Conservation (phyloP, 2,888 invertebrate species). For the Eupithecia centaureata region DNA sequence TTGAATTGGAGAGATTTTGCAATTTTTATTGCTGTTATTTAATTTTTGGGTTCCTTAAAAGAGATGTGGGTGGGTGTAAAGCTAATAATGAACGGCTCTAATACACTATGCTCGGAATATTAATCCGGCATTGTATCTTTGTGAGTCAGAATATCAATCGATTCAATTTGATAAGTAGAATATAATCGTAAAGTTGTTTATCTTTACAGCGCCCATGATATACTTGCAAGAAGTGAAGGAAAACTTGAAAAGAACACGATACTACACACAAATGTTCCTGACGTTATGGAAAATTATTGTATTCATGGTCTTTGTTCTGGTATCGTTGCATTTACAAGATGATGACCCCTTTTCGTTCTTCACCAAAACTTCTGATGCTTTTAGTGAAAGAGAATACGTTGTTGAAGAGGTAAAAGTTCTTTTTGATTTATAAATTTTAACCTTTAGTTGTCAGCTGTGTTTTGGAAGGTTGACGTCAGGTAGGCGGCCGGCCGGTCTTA, state of each 20-base stretch:
- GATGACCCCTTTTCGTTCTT: constrained; percentile 79
- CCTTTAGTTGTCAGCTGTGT: no score
- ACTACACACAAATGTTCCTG: constrained; percentile 89
- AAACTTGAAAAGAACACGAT: constrained; percentile 86
- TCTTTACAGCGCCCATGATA: constrained; percentile 61
- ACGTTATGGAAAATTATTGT: constrained; percentile 90
- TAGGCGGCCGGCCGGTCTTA: no score
- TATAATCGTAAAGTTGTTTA: constrained; percentile 18
- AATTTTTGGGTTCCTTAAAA: no score
- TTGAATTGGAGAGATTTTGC: no score
- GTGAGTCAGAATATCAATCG: constrained; percentile 3
- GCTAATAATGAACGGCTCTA: no score
- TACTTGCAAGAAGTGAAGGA: constrained; percentile 75
- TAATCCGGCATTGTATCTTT: no score
- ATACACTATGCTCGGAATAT: no score
- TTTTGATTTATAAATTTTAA: neutral
- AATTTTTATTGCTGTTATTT: no score
- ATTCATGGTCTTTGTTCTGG: constrained; percentile 86
- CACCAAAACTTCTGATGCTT: constrained; percentile 72
- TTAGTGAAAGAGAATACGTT: constrained; percentile 78
- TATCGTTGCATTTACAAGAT: constrained; percentile 79
- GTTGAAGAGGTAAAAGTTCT: constrained; percentile 76
- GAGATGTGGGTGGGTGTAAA: no score
- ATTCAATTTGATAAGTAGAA: neutral
- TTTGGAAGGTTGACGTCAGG: no score